Evolutionary conservation across 37 sponge, comb jelly and placozoan species (phyloP).

Genomic region (Axinella damicornis): DNA sequence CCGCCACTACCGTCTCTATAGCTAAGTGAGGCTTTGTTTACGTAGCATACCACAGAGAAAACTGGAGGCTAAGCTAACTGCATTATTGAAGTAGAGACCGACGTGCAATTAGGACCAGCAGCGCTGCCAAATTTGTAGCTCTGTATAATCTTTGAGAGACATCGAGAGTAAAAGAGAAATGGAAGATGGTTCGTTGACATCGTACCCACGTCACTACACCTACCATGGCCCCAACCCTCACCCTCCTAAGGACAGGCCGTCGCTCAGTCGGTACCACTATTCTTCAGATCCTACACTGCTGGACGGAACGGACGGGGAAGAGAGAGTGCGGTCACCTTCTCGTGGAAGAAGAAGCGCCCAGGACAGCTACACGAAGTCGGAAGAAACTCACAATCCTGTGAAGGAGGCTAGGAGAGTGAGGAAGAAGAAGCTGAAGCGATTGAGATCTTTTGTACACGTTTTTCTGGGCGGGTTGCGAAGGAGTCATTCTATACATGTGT

Average conservation of each 20-base stretch:
- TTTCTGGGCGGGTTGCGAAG: conserved; percentile 40
- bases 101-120: too few species aligned
- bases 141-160: too few species aligned
- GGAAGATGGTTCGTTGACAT: background rate
- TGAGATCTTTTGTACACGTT: conserved; percentile 40
- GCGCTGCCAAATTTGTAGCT: too few species aligned
- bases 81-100: too few species aligned
- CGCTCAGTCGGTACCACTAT: background rate
- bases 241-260: background rate
- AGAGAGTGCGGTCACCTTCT: background rate
- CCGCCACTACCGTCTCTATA: too few species aligned
- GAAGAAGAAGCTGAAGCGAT: conserved; percentile 47
- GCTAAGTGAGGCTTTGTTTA: too few species aligned
- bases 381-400: conserved; percentile 3
- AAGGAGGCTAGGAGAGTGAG: conserved; percentile 14
- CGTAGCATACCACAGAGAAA: too few species aligned
- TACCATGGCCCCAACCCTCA: background rate
- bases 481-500: background rate
- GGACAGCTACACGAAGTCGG: conserved; percentile 9
- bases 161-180: too few species aligned
- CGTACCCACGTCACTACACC: conserved; percentile 19
- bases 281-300: conserved; percentile 39
- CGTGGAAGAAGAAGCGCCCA: conserved; percentile 26
- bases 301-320: background rate
- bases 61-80: too few species aligned